Base-by-base conservation (phyloP, 2,888 invertebrate species). In the Biston stratarius region DNA sequence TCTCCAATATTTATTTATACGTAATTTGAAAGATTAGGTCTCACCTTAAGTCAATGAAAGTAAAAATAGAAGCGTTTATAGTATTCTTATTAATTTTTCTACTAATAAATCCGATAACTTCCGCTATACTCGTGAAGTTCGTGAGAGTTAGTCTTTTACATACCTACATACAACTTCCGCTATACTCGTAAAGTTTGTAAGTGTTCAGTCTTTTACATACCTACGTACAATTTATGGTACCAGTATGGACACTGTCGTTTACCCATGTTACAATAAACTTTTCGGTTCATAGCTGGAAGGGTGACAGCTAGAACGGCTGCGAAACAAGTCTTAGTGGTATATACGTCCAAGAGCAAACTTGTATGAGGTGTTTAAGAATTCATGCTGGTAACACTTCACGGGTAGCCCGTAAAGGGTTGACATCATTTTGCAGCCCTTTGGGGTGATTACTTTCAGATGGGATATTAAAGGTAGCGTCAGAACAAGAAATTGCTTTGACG, bases 311-410 rank as follows among this genome's bases (percentile, higher is more conserved):
- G 45, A 40, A 49, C 33, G 33, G 24, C 10, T 47, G 9, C 36
- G 40, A 34, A 49, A 42, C 40, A 51, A 12, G 36, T 47, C 58
- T 34, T 14, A 0, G n/a, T 56, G 11, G 58, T 58, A 38, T 48
- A 48, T 58, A 33, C 14, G 34, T 40, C 45, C 44, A 47, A 47
- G 40, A 15, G 36, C 12, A 12, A 24, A 38, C 47, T 59, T 42
- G 33, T 59, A 24, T 24, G 40, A 59, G 42, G 55, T 49, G 24
- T 57, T 61, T 66, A 57, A 45, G 56, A 61, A 61, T 66, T 66
- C 56, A 61, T 52, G 38, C 48, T 51, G 60, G 52, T 36, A 45
- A 52, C 61, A 61, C 61, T 61, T 61, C 45, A 60, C 40, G 40
- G 58, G 9, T 33, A 10, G 38, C 11, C 11, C 52, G 15, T 49